Base-by-base conservation (phyloP, 2,888 invertebrate species). In the Sclerodermus sp. region DNA sequence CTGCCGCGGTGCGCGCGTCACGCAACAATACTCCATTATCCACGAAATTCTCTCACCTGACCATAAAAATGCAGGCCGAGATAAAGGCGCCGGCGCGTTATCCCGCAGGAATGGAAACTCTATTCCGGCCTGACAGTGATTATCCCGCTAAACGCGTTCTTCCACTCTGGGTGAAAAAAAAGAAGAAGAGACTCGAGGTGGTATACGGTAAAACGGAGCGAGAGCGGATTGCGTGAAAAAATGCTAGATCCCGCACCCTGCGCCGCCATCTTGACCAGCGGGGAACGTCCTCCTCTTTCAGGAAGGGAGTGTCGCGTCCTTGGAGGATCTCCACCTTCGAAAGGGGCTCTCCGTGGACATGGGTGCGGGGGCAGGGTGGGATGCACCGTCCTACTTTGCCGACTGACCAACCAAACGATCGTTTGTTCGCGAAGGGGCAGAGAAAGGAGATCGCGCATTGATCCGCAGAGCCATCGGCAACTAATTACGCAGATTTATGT, bases 401-500 rank as follows among this genome's bases (percentile, higher is more conserved):
- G 68, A 70, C 67, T 68, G 75, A 68, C 77, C 76, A 78, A 77
- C 77, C 76, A 74, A 75, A 73, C 66, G 72, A 68, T 75, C 72
- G 75, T 77, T 75, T 74, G 72, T 74, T 75, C 69, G 62, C 58
- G 51, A 45, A 52, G 51, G 44, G 51, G 51, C 58, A 54, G 60
- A 60, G 70, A 69, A 77, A 76, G 69, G 72, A 77, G 77, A 77
- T 77, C 76, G 77, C 76, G 71, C 76, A 74, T 76, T 71, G 77
- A 77, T 77, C 77, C 77, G 72, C 71, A 68, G 68, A 78, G 74
- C 81, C 81, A 81, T 82, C 82, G 81, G 85, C 85, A 88, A 88
- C 90, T 90, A 91, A 91, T 91, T 91, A 91, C 90, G 87, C 88
- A 90, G 90, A 91, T 91, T 91, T 91, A 91, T 91, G 88, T 87